These are phyloP conservation scores for Cepaea hortensis DNA, from an alignment of 2,888 invertebrate genomes.

Conservation along the genomic window DNA sequence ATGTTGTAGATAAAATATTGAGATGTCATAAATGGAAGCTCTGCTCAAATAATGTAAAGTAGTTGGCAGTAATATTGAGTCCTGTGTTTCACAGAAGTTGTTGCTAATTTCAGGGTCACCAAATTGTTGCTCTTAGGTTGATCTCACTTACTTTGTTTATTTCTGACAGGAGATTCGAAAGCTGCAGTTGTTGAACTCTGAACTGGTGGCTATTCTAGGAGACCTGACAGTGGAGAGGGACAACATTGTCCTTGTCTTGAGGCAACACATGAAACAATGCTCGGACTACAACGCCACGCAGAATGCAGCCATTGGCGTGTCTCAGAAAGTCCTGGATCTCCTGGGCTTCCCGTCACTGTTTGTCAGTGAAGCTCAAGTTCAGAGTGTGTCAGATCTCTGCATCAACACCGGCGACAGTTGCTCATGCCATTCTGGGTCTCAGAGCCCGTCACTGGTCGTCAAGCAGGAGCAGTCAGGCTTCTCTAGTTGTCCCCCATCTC, in stretches of 20 bases:
- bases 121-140: no score
- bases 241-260: conserved; percentile 34
- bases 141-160: not conserved
- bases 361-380: not conserved
- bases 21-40: no score
- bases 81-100: no score
- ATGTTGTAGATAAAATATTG: no score
- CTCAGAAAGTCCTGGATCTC: conserved; percentile 37
- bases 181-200: conserved; percentile 39
- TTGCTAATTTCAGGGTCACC: no score
- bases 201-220: conserved; percentile 30
- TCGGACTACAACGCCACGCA: conserved; percentile 44
- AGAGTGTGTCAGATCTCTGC: conserved; percentile 29
- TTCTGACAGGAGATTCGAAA: conserved; percentile 39
- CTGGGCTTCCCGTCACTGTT: conserved; percentile 28
- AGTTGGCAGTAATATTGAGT: no score
- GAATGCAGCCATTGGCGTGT: conserved; percentile 42
- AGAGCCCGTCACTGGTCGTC: conserved; percentile 6
- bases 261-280: conserved; percentile 50
- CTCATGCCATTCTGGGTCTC: conserved; percentile 9
- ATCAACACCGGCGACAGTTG: conserved; percentile 27
- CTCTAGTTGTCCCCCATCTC: conserved; percentile 36
- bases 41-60: no score
- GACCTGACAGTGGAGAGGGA: conserved; percentile 38
- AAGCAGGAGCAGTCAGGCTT: conserved; percentile 16